These are phyloP conservation scores for Piprites chloris DNA, from an alignment of 2,113 vertebrate species.

Conservation along the genomic window DNA sequence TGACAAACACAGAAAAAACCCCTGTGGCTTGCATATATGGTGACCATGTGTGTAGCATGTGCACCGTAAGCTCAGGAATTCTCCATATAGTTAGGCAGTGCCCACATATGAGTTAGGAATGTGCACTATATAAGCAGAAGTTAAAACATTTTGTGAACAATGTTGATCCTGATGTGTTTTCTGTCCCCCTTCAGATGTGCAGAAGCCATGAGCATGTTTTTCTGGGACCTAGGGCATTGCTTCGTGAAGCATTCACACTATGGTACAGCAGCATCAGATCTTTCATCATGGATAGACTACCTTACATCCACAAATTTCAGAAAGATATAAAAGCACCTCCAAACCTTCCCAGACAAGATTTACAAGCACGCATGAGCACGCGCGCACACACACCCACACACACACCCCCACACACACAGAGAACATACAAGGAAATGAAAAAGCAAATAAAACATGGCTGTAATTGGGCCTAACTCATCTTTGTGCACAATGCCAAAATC, in stretches of 20 bases:
- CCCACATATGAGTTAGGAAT: not conserved
- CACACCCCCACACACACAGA: not conserved
- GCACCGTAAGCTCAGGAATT: not conserved
- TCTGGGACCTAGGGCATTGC: not conserved
- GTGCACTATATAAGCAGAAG: not conserved
- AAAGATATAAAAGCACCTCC: not conserved
- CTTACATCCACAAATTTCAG: not conserved
- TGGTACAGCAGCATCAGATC: not conserved
- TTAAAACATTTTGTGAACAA: not conserved
- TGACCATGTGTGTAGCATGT: not conserved
- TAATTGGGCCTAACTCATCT: not conserved
- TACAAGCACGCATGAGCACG: not conserved
- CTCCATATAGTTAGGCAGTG: not conserved
- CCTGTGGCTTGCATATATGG: rapidly evolving
- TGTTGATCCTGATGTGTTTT: not conserved
- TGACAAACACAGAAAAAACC: not conserved
- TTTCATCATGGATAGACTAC: not conserved
- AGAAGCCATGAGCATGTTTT: not conserved
- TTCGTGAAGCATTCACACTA: not conserved
- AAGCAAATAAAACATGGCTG: not conserved
- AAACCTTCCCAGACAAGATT: not conserved
- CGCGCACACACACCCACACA: not conserved
- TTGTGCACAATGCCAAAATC: not conserved
- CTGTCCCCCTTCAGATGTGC: not conserved
- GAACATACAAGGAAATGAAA: not conserved